These are phyloP conservation scores for Drosophila asahinai DNA, from an alignment of 1,140 invertebrate species.

Conservation along the genomic window DNA sequence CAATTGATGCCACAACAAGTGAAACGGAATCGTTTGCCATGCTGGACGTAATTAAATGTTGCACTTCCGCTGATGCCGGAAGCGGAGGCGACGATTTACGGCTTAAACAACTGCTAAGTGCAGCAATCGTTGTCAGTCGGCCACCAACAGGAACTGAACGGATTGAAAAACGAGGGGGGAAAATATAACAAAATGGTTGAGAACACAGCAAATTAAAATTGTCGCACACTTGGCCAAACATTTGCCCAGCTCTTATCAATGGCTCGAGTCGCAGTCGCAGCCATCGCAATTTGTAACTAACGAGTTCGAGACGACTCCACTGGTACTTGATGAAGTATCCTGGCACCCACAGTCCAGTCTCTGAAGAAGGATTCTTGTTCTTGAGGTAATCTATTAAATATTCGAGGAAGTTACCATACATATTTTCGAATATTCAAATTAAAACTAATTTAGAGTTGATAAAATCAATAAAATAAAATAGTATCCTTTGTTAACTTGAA, in stretches of 20 bases:
- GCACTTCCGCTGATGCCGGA: slow-evolving; percentile 47
- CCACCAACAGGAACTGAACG: slow-evolving; percentile 41
- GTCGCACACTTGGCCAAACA: slow-evolving; percentile 75
- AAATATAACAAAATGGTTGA: slow-evolving; percentile 25
- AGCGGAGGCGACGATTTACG: slow-evolving; percentile 50
- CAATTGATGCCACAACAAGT: slow-evolving; percentile 21
- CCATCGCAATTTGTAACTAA: slow-evolving; percentile 57
- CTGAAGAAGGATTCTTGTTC: background rate
- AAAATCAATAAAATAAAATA: no score
- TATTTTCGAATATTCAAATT: no score
- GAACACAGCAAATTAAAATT: slow-evolving; percentile 70
- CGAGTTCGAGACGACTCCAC: slow-evolving; percentile 47
- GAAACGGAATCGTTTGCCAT: slow-evolving; percentile 52
- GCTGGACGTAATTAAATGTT: slow-evolving; percentile 66
- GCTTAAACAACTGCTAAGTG: slow-evolving; percentile 46
- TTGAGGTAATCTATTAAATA: background rate
- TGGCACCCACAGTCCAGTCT: slow-evolving; percentile 22
- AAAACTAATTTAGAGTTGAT: no score
- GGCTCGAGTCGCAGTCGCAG: slow-evolving; percentile 40
- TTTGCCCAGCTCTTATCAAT: slow-evolving; percentile 75
- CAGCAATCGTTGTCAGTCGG: slow-evolving; percentile 28
- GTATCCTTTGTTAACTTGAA: no score
- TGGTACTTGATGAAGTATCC: slow-evolving; percentile 65
- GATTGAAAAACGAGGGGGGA: slow-evolving; percentile 12
- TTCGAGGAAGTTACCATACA: background rate